phyloP scores from a whole-genome alignment of 64 coral and sea anemone genomes.

The Dendronephthya gigantea region DNA sequence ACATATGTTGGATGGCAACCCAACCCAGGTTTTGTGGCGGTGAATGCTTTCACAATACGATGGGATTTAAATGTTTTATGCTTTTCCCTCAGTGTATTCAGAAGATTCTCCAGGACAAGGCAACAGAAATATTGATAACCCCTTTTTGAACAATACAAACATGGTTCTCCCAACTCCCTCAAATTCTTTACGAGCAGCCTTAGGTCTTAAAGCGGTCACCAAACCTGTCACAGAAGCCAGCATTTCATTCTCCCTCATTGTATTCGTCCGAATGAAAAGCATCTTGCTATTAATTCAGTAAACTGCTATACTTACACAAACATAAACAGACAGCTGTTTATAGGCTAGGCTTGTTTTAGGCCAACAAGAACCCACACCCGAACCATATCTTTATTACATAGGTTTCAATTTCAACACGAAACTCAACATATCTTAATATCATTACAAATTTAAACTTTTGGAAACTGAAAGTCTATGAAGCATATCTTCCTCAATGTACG shows the following conservation, averaged over 20 bases:
- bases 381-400: neutral
- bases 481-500: slow-evolving; percentile 23
- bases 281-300: neutral
- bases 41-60: neutral
- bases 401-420: neutral
- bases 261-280: neutral
- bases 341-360: slow-evolving; percentile 6
- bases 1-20: neutral
- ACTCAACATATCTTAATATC: neutral
- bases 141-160: neutral
- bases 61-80: slow-evolving; percentile 4
- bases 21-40: neutral
- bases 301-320: neutral
- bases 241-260: neutral
- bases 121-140: neutral
- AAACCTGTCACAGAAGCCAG: neutral
- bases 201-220: neutral
- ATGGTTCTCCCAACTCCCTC: slow-evolving; percentile 4
- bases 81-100: neutral
- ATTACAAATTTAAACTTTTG: slow-evolving; percentile 23
- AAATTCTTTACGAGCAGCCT: neutral
- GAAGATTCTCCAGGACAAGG: neutral
- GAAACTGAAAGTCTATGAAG: slow-evolving; percentile 29
- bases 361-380: neutral
- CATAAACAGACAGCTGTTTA: neutral